Conservation (phyloP, 2,113 vertebrate species). For the Oncorhynchus keta region DNA sequence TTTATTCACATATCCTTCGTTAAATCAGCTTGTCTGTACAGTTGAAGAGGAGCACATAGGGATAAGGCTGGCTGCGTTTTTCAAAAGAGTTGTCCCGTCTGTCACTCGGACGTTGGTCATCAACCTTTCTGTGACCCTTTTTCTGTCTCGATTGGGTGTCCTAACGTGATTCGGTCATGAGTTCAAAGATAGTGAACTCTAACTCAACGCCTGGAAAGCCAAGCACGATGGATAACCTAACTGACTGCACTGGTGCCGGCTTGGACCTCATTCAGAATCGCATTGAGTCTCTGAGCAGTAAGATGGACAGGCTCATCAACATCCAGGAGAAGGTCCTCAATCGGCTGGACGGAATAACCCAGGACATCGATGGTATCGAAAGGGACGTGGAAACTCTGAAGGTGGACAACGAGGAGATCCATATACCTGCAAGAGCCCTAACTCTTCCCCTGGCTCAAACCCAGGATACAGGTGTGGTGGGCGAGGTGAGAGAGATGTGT, state of each 20-base stretch:
- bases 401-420: slow-evolving; percentile 72
- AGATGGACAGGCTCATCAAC: slow-evolving; percentile 82
- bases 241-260: slow-evolving; percentile 40
- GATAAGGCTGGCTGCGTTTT: slow-evolving; percentile 59
- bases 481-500: slow-evolving; percentile 76
- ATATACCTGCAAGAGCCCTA: slow-evolving; percentile 49
- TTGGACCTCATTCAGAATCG: slow-evolving; percentile 77
- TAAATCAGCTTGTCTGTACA: slow-evolving; percentile 9
- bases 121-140: slow-evolving; percentile 1
- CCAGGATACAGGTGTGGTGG: slow-evolving; percentile 30
- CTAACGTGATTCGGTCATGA: slow-evolving; percentile 60
- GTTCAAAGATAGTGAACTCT: slow-evolving; percentile 64
- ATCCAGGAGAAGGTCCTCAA: slow-evolving; percentile 83
- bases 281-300: slow-evolving; percentile 81
- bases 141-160: slow-evolving; percentile 36
- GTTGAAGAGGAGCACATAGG: slow-evolving; percentile 21
- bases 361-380: slow-evolving; percentile 80
- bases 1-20: neutral
- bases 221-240: slow-evolving; percentile 46
- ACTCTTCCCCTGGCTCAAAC: slow-evolving; percentile 41
- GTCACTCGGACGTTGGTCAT: slow-evolving; percentile 35
- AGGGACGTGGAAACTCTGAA: slow-evolving; percentile 79
- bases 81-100: slow-evolving; percentile 38
- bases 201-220: slow-evolving; percentile 49
- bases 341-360: slow-evolving; percentile 80